Evolutionary conservation across 2,113 vertebrate genomes (phyloP).

Genomic region (Cichladusa arquata): DNA sequence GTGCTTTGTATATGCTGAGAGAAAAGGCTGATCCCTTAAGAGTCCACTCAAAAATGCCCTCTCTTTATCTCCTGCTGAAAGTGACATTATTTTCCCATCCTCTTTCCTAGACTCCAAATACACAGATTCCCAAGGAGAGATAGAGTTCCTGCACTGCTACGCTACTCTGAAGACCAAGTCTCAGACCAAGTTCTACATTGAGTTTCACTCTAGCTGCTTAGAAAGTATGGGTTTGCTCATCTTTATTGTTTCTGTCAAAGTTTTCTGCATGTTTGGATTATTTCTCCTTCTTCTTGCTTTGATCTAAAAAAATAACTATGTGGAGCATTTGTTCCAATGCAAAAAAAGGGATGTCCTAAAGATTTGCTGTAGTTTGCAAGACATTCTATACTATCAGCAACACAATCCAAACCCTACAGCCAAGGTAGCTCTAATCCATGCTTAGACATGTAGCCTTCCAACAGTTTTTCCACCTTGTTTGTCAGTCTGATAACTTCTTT

Average conservation of each 20-base stretch:
- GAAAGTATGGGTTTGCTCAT: conserved; percentile 78
- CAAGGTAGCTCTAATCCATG: neutral
- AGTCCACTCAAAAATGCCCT: neutral
- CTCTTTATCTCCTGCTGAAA: neutral
- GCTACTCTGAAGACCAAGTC: conserved; percentile 92
- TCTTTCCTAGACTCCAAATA: conserved; percentile 79
- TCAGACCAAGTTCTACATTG: conserved; percentile 96
- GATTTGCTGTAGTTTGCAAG: neutral
- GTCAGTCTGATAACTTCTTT: neutral
- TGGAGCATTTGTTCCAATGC: neutral
- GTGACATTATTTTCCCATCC: neutral
- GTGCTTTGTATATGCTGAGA: neutral
- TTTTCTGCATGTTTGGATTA: neutral
- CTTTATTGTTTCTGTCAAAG: neutral
- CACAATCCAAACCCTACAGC: neutral
- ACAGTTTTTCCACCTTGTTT: neutral
- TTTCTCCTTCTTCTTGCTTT: neutral
- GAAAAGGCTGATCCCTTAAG: neutral
- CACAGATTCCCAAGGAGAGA: conserved; percentile 82
- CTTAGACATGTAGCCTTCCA: neutral
- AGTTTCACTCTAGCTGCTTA: conserved; percentile 94
- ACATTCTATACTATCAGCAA: neutral
- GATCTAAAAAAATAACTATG: neutral
- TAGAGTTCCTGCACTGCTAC: conserved; percentile 88
- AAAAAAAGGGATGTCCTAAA: neutral